These are phyloP conservation scores for Siderastrea radians DNA, from an alignment of 92 coral and sea anemone species.

Conservation along the genomic window DNA sequence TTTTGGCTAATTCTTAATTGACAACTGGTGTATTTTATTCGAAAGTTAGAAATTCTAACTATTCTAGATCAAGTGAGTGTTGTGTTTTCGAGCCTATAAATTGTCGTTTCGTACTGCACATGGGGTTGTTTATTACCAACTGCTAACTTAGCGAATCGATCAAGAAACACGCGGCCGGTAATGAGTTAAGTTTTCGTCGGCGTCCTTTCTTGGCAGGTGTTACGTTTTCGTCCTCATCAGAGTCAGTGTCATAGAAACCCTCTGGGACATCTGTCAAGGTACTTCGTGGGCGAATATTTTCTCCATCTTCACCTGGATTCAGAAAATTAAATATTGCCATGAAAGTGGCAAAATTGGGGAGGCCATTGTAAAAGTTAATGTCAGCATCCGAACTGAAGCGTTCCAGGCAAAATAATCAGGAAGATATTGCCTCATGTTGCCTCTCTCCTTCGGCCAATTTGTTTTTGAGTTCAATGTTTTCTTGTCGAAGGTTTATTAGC, in stretches of 20 bases:
- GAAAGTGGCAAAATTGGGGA: constrained; percentile 21
- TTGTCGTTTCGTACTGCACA: too few species aligned
- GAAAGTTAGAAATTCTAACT: too few species aligned
- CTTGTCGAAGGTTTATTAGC: constrained; percentile 28
- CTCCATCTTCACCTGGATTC: constrained; percentile 41
- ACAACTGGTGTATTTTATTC: too few species aligned
- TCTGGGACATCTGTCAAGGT: constrained; percentile 49
- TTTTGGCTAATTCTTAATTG: too few species aligned
- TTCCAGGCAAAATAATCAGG: constrained; percentile 47
- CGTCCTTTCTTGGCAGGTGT: constrained; percentile 46
- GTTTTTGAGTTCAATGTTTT: constrained; percentile 28
- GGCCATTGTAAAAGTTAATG: constrained; percentile 32
- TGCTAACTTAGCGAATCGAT: too few species aligned
- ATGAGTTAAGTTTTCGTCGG: constrained; percentile 31
- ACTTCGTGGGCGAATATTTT: constrained; percentile 37
- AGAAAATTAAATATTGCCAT: constrained; percentile 27
- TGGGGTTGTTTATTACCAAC: too few species aligned
- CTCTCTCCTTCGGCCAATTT: constrained; percentile 25
- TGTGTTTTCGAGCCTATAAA: too few species aligned
- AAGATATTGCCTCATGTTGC: constrained; percentile 32
- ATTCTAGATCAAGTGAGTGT: too few species aligned
- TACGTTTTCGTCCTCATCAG: constrained; percentile 20
- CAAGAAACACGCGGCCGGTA: too few species aligned
- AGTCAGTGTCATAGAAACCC: constrained; percentile 45
- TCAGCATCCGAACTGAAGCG: constrained; percentile 55